These are phyloP conservation scores for Pammene aurita DNA, from an alignment of 2,888 invertebrate species.

Conservation along the genomic window DNA sequence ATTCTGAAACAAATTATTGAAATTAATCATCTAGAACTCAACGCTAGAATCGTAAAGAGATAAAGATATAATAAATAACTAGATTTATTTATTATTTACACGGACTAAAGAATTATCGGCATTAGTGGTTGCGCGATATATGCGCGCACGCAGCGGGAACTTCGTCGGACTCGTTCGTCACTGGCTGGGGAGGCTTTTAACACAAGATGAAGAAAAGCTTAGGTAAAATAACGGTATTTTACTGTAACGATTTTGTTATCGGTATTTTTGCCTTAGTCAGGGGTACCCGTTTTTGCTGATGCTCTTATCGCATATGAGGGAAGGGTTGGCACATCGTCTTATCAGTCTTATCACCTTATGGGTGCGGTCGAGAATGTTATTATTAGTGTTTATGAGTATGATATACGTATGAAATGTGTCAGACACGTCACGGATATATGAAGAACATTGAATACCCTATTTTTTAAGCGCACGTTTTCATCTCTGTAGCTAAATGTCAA, in stretches of 20 bases:
- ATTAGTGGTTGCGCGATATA: conserved; percentile 63
- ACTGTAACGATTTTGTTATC: not conserved
- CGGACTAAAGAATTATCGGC: conserved; percentile 68
- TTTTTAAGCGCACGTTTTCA: too few species aligned
- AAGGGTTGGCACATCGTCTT: too few species aligned
- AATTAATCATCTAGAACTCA: not conserved
- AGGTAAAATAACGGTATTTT: conserved; percentile 1
- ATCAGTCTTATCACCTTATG: too few species aligned
- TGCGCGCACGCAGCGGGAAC: conserved; percentile 49
- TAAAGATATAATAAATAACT: conserved; percentile 43
- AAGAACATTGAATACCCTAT: too few species aligned
- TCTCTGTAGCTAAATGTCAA: too few species aligned
- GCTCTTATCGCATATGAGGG: too few species aligned
- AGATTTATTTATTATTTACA: conserved; percentile 40
- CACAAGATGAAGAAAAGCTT: not conserved
- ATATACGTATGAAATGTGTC: too few species aligned
- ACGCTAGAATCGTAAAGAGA: conserved; percentile 46
- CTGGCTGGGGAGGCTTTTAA: conserved; percentile 24
- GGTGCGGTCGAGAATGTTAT: too few species aligned
- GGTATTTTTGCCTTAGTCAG: not conserved
- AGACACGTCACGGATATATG: too few species aligned
- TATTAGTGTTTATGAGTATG: too few species aligned
- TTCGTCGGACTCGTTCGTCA: conserved; percentile 25
- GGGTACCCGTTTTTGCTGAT: too few species aligned
- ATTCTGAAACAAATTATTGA: too few species aligned